A percentile compares a stretch with the other conserved stretches of the same genome.
Evolutionary conservation across 2,113 vertebrate species (phyloP).

Genomic region (Engystomops pustulosus): DNA sequence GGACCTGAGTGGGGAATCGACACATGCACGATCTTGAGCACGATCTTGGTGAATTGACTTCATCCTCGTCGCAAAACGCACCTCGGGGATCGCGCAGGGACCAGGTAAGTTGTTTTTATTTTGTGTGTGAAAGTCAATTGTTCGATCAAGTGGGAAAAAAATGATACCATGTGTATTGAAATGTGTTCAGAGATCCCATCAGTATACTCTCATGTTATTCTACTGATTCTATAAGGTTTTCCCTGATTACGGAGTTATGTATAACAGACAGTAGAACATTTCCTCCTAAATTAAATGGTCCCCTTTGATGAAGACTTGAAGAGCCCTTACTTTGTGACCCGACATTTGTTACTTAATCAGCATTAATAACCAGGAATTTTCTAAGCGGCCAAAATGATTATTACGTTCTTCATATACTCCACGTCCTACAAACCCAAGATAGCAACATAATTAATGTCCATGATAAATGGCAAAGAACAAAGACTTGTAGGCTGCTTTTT

Average conservation of each 20-base stretch:
- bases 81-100: too few relatives aligned
- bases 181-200: not conserved
- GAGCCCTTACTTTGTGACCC: constrained; percentile 63
- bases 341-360: constrained; percentile 64
- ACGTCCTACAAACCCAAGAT: constrained; percentile 68
- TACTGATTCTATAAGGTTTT: not conserved
- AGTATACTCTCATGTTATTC: not conserved
- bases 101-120: too few relatives aligned
- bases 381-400: constrained; percentile 63
- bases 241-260: constrained; percentile 41
- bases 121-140: too few relatives aligned
- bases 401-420: constrained; percentile 63
- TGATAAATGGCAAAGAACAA: constrained; percentile 64
- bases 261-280: constrained; percentile 46
- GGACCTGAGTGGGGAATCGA: too few relatives aligned
- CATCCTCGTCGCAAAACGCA: too few relatives aligned
- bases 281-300: constrained; percentile 59
- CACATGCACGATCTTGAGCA: too few relatives aligned
- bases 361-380: constrained; percentile 66
- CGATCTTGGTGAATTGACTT: too few relatives aligned
- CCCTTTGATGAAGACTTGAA: constrained; percentile 55
- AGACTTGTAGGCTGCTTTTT: constrained; percentile 64
- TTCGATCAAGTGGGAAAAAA: too few relatives aligned
- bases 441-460: constrained; percentile 65
- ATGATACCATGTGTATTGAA: too few relatives aligned